Evolutionary conservation across 2,888 invertebrate species (phyloP).

Genomic region (Mesochorus sp.): DNA sequence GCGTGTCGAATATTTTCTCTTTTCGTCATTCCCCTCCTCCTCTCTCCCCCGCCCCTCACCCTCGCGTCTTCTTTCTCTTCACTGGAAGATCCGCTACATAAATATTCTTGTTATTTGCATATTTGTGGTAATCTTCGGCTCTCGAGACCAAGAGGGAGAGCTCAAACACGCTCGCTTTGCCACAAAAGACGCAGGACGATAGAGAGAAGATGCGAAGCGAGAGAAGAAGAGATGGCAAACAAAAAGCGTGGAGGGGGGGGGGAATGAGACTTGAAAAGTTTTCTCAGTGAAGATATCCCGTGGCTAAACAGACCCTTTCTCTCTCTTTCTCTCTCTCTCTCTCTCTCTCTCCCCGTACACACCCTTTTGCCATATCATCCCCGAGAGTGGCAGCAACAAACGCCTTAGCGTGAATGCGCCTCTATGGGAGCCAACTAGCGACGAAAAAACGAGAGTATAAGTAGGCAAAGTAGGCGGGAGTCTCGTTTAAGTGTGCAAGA

Average conservation of each 20-base stretch:
- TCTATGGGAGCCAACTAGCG: constrained; percentile 46
- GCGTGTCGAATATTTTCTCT: too few relatives aligned
- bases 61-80: neutral
- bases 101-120: constrained; percentile 54
- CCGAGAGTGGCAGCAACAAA: constrained; percentile 39
- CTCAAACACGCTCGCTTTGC: constrained; percentile 25
- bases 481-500: constrained; percentile 21
- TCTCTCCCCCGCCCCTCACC: neutral
- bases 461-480: constrained; percentile 12
- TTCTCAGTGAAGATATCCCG: constrained; percentile 47
- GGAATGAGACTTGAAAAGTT: constrained; percentile 48
- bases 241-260: neutral
- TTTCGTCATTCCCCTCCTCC: neutral
- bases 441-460: constrained; percentile 45
- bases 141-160: neutral
- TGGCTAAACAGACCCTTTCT: constrained; percentile 49
- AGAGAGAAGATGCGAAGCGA: neutral
- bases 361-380: constrained; percentile 33
- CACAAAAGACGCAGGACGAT: neutral
- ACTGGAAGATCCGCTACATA: constrained; percentile 28
- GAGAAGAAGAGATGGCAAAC: neutral
- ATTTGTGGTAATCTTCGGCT: constrained; percentile 54
- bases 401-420: constrained; percentile 42
- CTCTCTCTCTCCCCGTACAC: too few relatives aligned
- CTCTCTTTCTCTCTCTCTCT: neutral